A percentile compares a stretch with the other conserved stretches of the same genome.
phyloP scores from a whole-genome alignment of 1,140 invertebrate genomes.

The Scaptomyza graminum region DNA sequence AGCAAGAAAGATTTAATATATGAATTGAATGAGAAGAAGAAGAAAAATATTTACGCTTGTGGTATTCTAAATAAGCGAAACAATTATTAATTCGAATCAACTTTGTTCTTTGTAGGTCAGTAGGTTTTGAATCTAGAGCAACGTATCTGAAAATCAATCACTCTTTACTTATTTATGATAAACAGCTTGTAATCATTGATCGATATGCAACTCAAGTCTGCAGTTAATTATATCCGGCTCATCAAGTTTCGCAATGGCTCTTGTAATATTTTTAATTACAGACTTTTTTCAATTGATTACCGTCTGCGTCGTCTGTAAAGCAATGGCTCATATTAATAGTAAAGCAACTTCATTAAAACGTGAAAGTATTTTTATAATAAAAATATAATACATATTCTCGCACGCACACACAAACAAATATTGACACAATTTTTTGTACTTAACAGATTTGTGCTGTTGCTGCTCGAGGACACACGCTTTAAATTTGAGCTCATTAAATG shows the following conservation, averaged over 20 bases:
- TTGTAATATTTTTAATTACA: background rate
- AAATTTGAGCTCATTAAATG: slow-evolving; percentile 77
- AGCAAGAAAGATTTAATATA: too few relatives aligned
- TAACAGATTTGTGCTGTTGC: background rate
- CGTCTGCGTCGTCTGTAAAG: background rate
- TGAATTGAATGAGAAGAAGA: too few relatives aligned
- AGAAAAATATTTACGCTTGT: too few relatives aligned
- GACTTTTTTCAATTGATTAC: background rate
- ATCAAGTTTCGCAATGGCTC: slow-evolving; percentile 3
- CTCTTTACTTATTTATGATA: background rate
- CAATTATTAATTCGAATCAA: too few relatives aligned
- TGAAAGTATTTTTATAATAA: slow-evolving; percentile 4
- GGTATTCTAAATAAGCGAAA: too few relatives aligned
- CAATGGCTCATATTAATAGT: background rate
- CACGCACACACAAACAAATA: background rate
- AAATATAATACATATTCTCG: background rate
- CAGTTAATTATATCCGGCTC: background rate
- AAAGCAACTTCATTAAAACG: slow-evolving; percentile 7
- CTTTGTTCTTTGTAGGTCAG: background rate
- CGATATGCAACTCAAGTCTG: too few relatives aligned
- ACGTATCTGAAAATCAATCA: background rate
- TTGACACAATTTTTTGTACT: slow-evolving; percentile 17
- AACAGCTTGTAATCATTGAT: background rate
- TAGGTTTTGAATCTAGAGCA: background rate
- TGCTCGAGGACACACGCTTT: slow-evolving; percentile 62